Evolutionary conservation across 1,140 invertebrate genomes (phyloP), one percentile per base, ranked within the genome.

Genomic region (Papilio xuthus): DNA sequence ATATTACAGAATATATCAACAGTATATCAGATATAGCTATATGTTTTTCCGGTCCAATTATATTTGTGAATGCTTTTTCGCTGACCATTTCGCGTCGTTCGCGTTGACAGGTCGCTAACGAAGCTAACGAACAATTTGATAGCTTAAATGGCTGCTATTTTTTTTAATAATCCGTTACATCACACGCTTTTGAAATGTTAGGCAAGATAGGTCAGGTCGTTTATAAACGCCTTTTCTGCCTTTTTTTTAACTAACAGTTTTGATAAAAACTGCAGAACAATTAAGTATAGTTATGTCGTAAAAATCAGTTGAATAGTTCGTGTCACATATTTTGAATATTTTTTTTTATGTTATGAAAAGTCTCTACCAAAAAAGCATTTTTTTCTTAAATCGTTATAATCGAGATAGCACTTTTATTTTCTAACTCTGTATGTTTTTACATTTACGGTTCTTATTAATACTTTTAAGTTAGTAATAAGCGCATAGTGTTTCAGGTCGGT

Each of bases 81-180:
- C 6, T 53, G 50, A 53, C n/a, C 50, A 20, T 53, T 53, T 53
- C 50, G 18, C 50, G 18, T 53, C 50, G 50, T n/a, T 53, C 50
- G 50, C 50, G 50, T 53, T 53, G 50, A 53, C 50, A 53, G n/a
- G 0, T 20, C 20, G 50, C n/a, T 53, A 53, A 53, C 50, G 50
- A 53, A 53, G 50, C 50, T 53, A 53, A 53, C 50, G 50, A 53
- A 53, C 50, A 20, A 53, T 53, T 53, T 53, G n/a, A 53, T 53
- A 53, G 50, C 50, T 53, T 53, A 20, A 53, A 53, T 20, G 50
- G 50, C n/a, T 53, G 50, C 7, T 18, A 53, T 20, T 20, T 53
- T n/a, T 53, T 53, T 53, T 53, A 53, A 53, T 53, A 53, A 53
- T 53, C 50, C 50, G 4, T 18, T n/a, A 53, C 50, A n/a, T 53